Evolutionary conservation across 2,888 invertebrate species (phyloP), one percentile per base, ranked within the genome.

Genomic region (Dorcus hopei): DNA sequence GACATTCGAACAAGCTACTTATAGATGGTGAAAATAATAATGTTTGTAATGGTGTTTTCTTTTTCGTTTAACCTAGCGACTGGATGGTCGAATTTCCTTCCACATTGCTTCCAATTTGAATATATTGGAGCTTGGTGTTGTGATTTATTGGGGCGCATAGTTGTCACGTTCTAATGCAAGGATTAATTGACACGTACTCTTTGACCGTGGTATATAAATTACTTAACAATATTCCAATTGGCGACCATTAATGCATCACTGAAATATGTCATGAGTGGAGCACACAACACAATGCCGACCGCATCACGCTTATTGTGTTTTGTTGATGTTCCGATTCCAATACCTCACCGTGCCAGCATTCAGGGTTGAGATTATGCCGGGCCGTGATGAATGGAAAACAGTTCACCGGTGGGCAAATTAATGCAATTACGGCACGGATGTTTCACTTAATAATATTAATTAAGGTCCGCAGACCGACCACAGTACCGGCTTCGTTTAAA

Each of bases 161-260:
- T 45, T 45, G 45, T 45, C 45, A 45, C 45, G 45, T 45, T 19
- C 45, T 45, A 45, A 14, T 45, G 16, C 45, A 45, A 16, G 19
- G 9, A 45, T 45, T 19, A 45, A 61, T 58, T 58, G 61, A 61
- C 58, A 55, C 52, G 52, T 52, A 59, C 55, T 26, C 49, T 43
- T 43, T 50, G 53, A 49, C 53, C 58, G 53, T 9, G 14, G 52
- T 52, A 52, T 61, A 64, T 65, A 65, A 65, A 65, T 64, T 62
- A 65, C 60, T 49, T 51, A 49, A 64, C 64, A 65, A 65, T 64
- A 61, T 51, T 58, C 55, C 59, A 62, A 65, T 65, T 62, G 62
- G 48, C 57, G 43, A 43, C 45, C 59, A 56, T 56, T 57, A 52
- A 61, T 62, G 61, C 61, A 61, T 60, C 61, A 58, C 57, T 57